Evolutionary conservation across 1,140 invertebrate genomes (phyloP), one percentile per base, ranked within the genome.

Genomic region (Drosophila kanapiae): DNA sequence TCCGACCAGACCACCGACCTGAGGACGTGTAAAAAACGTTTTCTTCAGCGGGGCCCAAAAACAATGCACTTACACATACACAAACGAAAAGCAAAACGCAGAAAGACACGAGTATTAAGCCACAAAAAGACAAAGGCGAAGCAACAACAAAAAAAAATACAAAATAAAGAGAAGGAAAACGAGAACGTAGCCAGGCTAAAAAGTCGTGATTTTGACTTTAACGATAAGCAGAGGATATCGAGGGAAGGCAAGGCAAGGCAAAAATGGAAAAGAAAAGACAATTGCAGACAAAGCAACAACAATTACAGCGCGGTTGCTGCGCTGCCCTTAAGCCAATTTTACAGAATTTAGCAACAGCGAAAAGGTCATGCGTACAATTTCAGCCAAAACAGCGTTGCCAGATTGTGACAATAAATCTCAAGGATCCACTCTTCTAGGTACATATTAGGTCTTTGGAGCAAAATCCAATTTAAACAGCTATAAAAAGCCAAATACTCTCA

Each of bases 181-280:
- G 18, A 56, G 80, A 75, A 78, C 69, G 67, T 82, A 64, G 70
- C 51, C 48, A 51, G 43, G 47, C 68, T 64, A 71, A 87, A 87
- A 88, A 56, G 80, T 88, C 84, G 84, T 88, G 84, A 88, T 90
- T 84, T 85, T 68, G 84, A 90, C 78, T 90, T 81, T 65, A 72
- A 78, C 84, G 84, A 88, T 88, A 90, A 90, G 78, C 62, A 78
- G 69, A 61, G 53, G 65, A 78, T 56, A 56, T 49, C 51, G 65
- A 48, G 62, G 59, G 27, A 49, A 61, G 53, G 31, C 38, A 29
- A 47, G 40, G 35, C 31, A 18, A 18, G 31, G 42, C 29, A 48
- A 37, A 47, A 27, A 37, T 6, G n/a, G n/a, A 27, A 42, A 42
- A 27, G 3, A 48, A 40, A 60, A 71, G 23, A 43, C 53, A 60